Conservation (phyloP, 2,113 vertebrate genomes). For the Nothoprocta pentlandii region DNA sequence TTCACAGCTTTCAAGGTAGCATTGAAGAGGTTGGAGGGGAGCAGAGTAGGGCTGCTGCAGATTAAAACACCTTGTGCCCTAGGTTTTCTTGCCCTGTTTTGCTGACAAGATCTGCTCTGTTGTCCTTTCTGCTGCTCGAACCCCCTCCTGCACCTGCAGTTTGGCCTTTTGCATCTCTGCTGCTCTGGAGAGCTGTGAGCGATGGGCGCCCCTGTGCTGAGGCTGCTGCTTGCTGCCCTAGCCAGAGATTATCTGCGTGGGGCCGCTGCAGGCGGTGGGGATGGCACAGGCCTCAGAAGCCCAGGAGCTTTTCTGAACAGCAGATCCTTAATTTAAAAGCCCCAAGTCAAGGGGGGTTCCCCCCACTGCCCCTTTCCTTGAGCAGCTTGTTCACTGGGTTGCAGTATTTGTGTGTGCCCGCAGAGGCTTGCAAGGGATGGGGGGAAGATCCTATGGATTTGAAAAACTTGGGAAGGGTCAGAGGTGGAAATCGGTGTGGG, state of each 20-base stretch:
- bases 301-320: constrained; percentile 27
- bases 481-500: not conserved
- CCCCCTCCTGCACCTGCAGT: constrained; percentile 4
- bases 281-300: not conserved
- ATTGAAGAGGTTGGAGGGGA: not conserved
- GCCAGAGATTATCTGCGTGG: constrained; percentile 35
- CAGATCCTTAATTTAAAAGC: constrained; percentile 56
- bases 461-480: not conserved
- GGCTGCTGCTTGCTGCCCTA: constrained; percentile 32
- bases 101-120: not conserved
- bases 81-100: constrained; percentile 6
- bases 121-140: not conserved
- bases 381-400: constrained; percentile 5
- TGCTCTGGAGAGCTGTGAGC: constrained; percentile 52
- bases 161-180: constrained; percentile 64
- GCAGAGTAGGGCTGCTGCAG: not conserved
- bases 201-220: constrained; percentile 29
- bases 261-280: constrained; percentile 64
- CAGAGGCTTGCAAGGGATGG: not conserved
- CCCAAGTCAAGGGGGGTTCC: not conserved
- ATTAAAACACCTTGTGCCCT: not conserved
- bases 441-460: not conserved
- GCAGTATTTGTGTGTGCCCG: constrained; percentile 17
- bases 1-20: not conserved
- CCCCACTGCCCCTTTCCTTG: constrained; percentile 20